Evolutionary conservation across 2,888 invertebrate genomes (phyloP), one percentile per base, ranked within the genome.

Genomic region (Tipula vernalis): DNA sequence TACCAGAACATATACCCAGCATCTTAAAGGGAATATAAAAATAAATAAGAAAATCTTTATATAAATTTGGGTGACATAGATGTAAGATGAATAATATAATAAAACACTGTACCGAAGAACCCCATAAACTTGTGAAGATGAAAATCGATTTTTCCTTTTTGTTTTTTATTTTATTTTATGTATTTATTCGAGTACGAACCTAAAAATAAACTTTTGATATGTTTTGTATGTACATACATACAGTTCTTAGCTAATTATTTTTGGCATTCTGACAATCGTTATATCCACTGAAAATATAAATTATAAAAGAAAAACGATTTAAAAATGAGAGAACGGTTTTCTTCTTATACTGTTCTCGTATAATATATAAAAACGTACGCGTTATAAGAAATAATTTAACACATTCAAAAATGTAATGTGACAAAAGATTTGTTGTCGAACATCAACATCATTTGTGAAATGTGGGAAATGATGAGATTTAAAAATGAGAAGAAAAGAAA

Each of bases 361-460:
- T 71, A 71, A 39, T 39, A 39, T 39, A 39, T 39, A 39, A 2
- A 6, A 6, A 39, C 6, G 39, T 39, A 71, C 71, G 71, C 71
- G 71, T 71, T 71, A 71, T 71, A 71, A 71, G 71, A 71, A 71
- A 71, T 71, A 71, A 71, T 71, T 71, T 71, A 71, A 71, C 71
- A 71, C 71, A 71, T 71, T 71, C 71, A 71, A 71, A 71, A 71
- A 71, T 71, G 71, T 71, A 71, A 71, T 71, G 71, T 71, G 71
- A 71, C 71, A 71, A 71, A 71, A 71, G 71, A 71, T 71, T 71
- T 71, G 71, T 71, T 71, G 71, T 71, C 71, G 71, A 71, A 71
- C 71, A 71, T 71, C 71, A 71, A 71, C 71, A 71, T 71, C 71
- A 71, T 71, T 71, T 71, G 71, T 71, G 71, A 71, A 71, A 71